Base-by-base conservation (phyloP, 1,140 invertebrate genomes). In the Drosophila albomicans region DNA sequence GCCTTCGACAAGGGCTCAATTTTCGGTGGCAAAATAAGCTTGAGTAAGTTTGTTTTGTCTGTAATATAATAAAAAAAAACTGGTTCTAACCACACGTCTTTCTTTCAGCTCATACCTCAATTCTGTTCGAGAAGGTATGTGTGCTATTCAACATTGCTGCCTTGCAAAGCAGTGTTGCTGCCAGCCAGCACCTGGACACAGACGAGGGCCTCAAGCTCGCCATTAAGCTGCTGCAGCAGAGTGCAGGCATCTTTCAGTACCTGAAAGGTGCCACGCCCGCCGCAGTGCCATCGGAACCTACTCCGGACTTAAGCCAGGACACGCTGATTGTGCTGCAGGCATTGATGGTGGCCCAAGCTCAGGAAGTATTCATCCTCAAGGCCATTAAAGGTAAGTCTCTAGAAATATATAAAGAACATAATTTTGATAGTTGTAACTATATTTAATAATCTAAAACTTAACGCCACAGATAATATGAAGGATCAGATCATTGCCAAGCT, bases 101-200 rank as follows among this genome's bases (percentile, higher is more conserved):
- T 6, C 43, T 52, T 71, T 82, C 84, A 97, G 96, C 97, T 11
- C 94, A 98, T 52, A 95, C 97, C 43, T 98, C 97, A 3, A 93
- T 98, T 58, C 94, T 95, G 4, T 99, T 97, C 93, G 99, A 99
- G 93, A 97, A 97, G 91, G 95, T 98, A 41, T 99, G 98, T 91
- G 95, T 99, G 52, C 94, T 99, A 1, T 99, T 99, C 93, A 99
- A 99, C 93, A 98, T 99, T 87, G 99, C 96, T 11, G 98, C 99
- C 1, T 93, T 99, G 75, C 98, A 99, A 93, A 98, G 96, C 92
- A 95, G 96, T 64, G 95, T 99, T 3, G 99, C 98, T 5, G 95
- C 97, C 8, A 94, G 95, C 62, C 98, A 99, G 93, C 96, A 96
- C 16, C 93, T 98, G 43, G 96, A 98, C 43, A 98, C 94, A 65